Evolutionary conservation across 2,888 invertebrate species (phyloP).

Genomic region (Belgica antarctica): DNA sequence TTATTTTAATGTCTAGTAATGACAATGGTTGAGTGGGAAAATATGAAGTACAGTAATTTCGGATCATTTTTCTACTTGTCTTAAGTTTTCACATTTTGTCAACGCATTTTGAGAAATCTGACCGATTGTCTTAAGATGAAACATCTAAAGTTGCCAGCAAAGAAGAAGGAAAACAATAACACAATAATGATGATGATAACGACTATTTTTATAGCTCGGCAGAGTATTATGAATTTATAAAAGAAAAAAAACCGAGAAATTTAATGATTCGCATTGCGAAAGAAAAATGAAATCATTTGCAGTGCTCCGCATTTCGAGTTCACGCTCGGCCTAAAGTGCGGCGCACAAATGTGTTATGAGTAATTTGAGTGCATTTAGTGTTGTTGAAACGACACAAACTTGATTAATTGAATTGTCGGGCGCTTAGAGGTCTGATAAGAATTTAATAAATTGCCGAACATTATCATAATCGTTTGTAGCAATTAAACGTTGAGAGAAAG

Average conservation of each 20-base stretch:
- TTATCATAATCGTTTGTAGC: background rate
- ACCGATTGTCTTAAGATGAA: no score
- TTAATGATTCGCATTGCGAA: background rate
- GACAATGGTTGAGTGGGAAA: background rate
- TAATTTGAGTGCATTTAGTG: background rate
- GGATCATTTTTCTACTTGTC: background rate
- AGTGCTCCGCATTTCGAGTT: background rate
- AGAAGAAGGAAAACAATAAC: background rate
- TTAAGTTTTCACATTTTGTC: background rate
- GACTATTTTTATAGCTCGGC: background rate
- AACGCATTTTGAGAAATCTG: background rate
- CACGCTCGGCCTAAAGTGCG: background rate
- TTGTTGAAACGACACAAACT: background rate
- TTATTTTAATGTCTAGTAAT: background rate
- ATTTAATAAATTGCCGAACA: background rate
- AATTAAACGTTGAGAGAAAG: background rate
- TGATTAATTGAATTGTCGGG: background rate
- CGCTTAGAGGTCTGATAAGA: background rate
- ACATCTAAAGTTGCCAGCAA: background rate
- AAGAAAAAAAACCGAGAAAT: background rate
- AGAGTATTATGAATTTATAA: conserved; percentile 7
- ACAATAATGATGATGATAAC: conserved; percentile 7
- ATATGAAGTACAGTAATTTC: background rate
- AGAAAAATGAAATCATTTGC: background rate
- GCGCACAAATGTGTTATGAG: background rate